These are phyloP conservation scores for Ciconia nigra DNA, from an alignment of 2,797 vertebrate species.

Conservation along the genomic window DNA sequence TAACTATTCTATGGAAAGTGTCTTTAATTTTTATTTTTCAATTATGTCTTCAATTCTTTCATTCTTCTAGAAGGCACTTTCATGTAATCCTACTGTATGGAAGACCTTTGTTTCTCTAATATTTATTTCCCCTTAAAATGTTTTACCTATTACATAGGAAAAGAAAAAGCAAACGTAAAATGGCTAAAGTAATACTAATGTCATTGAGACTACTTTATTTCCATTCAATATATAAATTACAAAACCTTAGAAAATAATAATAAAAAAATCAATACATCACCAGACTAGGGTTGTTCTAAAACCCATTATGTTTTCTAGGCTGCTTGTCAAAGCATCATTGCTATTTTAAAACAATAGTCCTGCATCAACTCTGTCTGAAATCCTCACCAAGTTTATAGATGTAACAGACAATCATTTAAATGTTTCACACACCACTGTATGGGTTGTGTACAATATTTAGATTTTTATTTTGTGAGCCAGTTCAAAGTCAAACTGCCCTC, in stretches of 20 bases:
- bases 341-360: neutral
- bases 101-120: neutral
- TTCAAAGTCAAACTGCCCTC: neutral
- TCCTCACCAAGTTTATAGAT: neutral
- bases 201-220: neutral
- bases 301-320: neutral
- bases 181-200: neutral
- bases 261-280: neutral
- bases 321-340: neutral
- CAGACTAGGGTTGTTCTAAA: neutral
- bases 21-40: constrained; percentile 60
- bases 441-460: neutral
- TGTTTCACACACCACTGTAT: neutral
- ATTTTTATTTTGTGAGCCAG: neutral
- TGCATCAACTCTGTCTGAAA: neutral
- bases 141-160: neutral
- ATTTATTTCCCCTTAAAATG: neutral
- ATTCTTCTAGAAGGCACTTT: constrained; percentile 26
- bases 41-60: constrained; percentile 47
- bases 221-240: neutral
- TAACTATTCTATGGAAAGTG: constrained; percentile 35
- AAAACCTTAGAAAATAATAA: neutral
- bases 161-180: neutral
- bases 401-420: neutral
- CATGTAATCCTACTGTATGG: neutral